Evolutionary conservation across 2,888 invertebrate genomes (phyloP).

Genomic region (Zaprionus lineosus): DNA sequence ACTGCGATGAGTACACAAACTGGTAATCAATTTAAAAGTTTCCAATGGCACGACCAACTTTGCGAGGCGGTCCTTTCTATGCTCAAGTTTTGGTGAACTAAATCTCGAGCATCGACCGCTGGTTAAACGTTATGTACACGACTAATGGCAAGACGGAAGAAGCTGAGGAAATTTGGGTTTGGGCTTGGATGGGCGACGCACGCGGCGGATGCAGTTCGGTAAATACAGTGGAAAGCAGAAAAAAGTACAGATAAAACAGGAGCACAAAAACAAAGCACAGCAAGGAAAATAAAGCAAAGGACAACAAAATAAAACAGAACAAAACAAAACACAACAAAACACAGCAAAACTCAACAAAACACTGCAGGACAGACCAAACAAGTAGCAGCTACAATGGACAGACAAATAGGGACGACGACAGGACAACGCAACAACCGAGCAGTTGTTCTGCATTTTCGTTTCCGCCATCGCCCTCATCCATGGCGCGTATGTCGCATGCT

Average conservation of each 20-base stretch:
- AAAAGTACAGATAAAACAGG: no score
- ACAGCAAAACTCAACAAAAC: no score
- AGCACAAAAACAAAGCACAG: constrained; percentile 24
- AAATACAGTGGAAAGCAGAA: constrained; percentile 17
- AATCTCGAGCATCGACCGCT: constrained; percentile 53
- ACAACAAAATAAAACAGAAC: no score
- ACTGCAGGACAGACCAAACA: no score
- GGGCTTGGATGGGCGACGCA: constrained; percentile 24
- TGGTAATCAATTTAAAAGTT: constrained; percentile 71
- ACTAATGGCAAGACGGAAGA: constrained; percentile 66
- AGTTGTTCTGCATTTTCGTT: constrained; percentile 75
- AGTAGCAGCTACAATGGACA: constrained; percentile 22
- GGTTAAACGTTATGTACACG: constrained; percentile 59
- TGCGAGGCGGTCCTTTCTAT: constrained; percentile 48
- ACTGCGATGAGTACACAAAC: constrained; percentile 24
- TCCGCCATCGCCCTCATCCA: constrained; percentile 46
- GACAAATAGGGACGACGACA: constrained; percentile 34
- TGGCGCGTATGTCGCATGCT: constrained; percentile 24
- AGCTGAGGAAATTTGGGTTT: constrained; percentile 43
- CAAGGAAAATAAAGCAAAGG: constrained; percentile 1
- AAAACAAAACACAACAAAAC: no score
- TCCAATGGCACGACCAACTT: constrained; percentile 53
- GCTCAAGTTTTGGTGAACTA: constrained; percentile 52
- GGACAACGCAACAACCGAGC: constrained; percentile 45
- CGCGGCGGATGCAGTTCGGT: constrained; percentile 13